These are phyloP conservation scores for Drosophila birchii DNA, from an alignment of 2,888 invertebrate species.

Conservation along the genomic window DNA sequence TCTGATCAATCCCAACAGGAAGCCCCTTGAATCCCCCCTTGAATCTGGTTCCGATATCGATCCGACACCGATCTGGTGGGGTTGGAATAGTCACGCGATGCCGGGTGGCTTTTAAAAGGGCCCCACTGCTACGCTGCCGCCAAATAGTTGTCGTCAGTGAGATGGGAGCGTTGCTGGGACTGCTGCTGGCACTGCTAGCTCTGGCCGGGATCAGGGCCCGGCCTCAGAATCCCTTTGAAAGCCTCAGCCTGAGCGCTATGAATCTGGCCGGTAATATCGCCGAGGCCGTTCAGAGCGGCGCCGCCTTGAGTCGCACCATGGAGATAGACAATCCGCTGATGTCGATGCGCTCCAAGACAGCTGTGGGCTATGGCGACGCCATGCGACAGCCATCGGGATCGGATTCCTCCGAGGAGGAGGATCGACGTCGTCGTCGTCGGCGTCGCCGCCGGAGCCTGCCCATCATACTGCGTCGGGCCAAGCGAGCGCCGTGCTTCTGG, in stretches of 20 bases:
- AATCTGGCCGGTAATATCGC: constrained; percentile 55
- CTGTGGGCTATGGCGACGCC: constrained; percentile 67
- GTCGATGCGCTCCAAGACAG: constrained; percentile 49
- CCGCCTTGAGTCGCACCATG: constrained; percentile 32
- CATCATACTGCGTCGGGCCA: constrained; percentile 49
- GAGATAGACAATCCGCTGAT: constrained; percentile 57
- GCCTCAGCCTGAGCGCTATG: constrained; percentile 54
- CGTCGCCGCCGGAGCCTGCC: constrained; percentile 49
- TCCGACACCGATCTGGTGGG: background rate
- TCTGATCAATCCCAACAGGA: background rate
- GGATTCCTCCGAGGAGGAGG: constrained; percentile 64
- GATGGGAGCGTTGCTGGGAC: constrained; percentile 49
- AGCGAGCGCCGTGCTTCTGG: constrained; percentile 70
- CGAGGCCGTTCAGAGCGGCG: constrained; percentile 58
- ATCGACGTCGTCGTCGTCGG: constrained; percentile 53
- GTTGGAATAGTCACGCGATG: constrained; percentile 17
- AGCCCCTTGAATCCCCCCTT: no score
- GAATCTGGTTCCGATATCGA: constrained; percentile 5
- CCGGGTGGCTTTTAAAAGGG: constrained; percentile 2
- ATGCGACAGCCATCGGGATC: constrained; percentile 39
- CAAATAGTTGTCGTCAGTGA: constrained; percentile 29
- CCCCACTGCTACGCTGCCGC: background rate
- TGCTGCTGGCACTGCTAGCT: constrained; percentile 13
- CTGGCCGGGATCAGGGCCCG: constrained; percentile 33
- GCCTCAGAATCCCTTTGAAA: constrained; percentile 55